Evolutionary conservation across 2,888 invertebrate genomes (phyloP), one percentile per base, ranked within the genome.

Genomic region (Euplagia quadripunctaria): DNA sequence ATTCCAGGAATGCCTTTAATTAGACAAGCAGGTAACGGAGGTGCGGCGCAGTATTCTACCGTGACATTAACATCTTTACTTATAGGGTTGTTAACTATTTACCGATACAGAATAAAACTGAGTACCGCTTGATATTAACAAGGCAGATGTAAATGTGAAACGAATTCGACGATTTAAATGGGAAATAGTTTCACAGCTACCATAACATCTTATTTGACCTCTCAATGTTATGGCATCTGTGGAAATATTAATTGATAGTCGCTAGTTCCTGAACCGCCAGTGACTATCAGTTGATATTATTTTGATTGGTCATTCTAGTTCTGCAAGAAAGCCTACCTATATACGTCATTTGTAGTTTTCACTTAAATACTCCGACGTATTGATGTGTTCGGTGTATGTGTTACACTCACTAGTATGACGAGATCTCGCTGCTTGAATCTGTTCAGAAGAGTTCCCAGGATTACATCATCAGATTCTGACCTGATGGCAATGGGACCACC

Each of bases 1-100:
- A 92, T 92, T 92, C 91, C 86, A 78, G 75, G 85, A 86, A 90
- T 89, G 81, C 87, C 86, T 89, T 88, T 88, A 90, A 90, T 91
- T 90, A 89, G 81, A 89, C 81, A 85, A 79, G 85, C 90, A 89
- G 90, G 89, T 90, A 90, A 86, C 74, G 74, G 73, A 76, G 69
- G 77, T 64, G 67, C 68, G 74, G 70, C 67, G 74, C 77, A 79
- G 70, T 76, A 68, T 68, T 80, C 31, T 43, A 51, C 49, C 75
- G 71, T 80, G 80, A 82, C 80, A 76, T 80, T 85, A 78, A 86
- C 73, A 78, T 84, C 82, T 85, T 72, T 81, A 82, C 84, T 82
- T 78, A 58, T 74, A 79, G 66, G 73, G 77, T 52, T 73, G 70
- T 65, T 67, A 76, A 76, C 70, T 73, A 66, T 70, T 78, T 61